Evolutionary conservation across 2,113 vertebrate genomes (phyloP).

Genomic region (Taxidea taxus): DNA sequence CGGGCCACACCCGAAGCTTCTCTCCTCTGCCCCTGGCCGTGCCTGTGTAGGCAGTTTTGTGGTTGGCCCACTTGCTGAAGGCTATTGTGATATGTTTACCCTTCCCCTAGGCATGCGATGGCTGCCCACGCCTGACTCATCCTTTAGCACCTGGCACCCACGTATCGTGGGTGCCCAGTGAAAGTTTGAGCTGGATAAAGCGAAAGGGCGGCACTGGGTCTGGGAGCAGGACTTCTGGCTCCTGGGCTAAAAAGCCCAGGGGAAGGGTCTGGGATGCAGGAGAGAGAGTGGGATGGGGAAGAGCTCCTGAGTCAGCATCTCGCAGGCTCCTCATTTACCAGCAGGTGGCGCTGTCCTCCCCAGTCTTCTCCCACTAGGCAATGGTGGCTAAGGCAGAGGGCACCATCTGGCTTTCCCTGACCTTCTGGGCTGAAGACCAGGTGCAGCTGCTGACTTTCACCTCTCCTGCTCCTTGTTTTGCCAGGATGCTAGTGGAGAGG

Average conservation of each 20-base stretch:
- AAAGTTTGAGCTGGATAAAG: background rate
- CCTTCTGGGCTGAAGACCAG: background rate
- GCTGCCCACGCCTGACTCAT: background rate
- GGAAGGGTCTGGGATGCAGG: background rate
- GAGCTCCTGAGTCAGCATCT: background rate
- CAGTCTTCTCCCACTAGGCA: background rate
- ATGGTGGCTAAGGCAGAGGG: background rate
- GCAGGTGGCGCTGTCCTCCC: slow-evolving; percentile 1
- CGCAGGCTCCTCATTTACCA: background rate
- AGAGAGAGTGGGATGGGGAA: too few species aligned
- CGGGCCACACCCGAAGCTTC: background rate
- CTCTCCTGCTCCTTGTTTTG: background rate
- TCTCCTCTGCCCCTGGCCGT: background rate
- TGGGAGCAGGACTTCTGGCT: background rate
- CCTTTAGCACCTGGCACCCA: background rate
- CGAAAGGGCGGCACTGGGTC: accelerated
- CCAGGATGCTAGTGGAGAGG: slow-evolving; percentile 65
- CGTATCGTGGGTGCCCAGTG: background rate
- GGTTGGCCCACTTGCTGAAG: background rate
- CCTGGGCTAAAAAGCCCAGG: background rate
- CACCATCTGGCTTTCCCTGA: background rate
- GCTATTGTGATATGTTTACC: background rate
- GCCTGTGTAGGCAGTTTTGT: background rate
- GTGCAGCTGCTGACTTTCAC: background rate
- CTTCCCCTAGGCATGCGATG: background rate